Evolutionary conservation across 2,888 invertebrate genomes (phyloP).

Genomic region (Thera obeliscata): DNA sequence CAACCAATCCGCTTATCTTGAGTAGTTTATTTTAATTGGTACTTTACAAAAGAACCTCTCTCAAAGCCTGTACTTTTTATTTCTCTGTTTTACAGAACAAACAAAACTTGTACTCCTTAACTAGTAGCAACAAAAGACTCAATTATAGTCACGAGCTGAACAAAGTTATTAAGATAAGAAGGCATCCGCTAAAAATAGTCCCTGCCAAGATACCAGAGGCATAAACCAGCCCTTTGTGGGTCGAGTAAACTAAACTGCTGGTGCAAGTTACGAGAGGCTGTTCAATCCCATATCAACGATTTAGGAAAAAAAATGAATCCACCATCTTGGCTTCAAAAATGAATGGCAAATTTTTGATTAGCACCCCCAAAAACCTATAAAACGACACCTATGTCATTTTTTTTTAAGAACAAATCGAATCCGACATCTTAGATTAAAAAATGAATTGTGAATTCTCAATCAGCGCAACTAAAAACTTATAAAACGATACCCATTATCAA

Average conservation of each 20-base stretch:
- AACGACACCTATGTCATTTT: no score
- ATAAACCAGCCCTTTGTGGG: constrained; percentile 58
- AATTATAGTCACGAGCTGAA: constrained; percentile 60
- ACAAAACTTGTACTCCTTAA: constrained; percentile 37
- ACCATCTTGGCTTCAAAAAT: no score
- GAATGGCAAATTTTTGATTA: no score
- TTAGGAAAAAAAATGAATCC: no score
- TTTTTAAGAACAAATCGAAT: no score
- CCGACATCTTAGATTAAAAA: no score
- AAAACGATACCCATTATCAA: no score
- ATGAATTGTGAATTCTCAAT: no score
- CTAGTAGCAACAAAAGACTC: constrained; percentile 48
- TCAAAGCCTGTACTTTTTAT: constrained; percentile 19
- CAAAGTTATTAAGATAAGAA: constrained; percentile 63
- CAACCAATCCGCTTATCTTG: constrained; percentile 8
- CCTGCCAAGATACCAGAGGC: constrained; percentile 50
- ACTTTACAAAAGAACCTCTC: constrained; percentile 5
- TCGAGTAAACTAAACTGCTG: constrained; percentile 48
- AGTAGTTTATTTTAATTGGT: constrained; percentile 13
- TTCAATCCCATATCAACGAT: no score
- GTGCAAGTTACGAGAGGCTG: constrained; percentile 38
- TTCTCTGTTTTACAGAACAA: constrained; percentile 24
- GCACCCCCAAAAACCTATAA: no score
- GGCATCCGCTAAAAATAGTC: constrained; percentile 59
- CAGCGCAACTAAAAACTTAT: no score